These are phyloP conservation scores for Chaenogobius annularis DNA, from an alignment of 2,113 vertebrate genomes.

Conservation along the genomic window DNA sequence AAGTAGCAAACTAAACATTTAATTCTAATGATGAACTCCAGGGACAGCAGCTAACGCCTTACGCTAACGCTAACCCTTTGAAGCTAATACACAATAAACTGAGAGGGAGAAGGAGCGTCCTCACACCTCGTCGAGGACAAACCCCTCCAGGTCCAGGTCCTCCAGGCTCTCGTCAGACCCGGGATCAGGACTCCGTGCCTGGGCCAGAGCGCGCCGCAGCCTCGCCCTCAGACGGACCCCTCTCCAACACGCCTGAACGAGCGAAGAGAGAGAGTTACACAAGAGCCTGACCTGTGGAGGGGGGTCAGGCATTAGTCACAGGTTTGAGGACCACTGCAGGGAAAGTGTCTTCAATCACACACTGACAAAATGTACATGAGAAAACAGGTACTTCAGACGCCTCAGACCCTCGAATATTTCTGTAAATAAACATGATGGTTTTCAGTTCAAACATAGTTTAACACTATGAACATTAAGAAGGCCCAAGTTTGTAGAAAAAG, in stretches of 20 bases:
- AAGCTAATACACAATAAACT: not conserved
- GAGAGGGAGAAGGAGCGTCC: slow-evolving; percentile 42
- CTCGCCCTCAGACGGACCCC: slow-evolving; percentile 87
- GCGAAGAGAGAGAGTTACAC: slow-evolving; percentile 81
- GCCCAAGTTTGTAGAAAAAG: too few relatives aligned
- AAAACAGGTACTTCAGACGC: not conserved
- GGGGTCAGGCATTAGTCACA: slow-evolving; percentile 48
- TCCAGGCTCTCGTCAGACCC: slow-evolving; percentile 85
- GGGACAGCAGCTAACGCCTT: too few relatives aligned
- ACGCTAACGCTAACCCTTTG: not conserved
- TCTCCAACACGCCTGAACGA: slow-evolving; percentile 91
- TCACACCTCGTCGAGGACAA: slow-evolving; percentile 89
- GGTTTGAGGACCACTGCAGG: not conserved
- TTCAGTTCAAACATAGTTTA: too few relatives aligned
- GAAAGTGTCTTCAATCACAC: not conserved
- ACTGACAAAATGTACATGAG: not conserved
- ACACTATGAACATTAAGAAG: not conserved
- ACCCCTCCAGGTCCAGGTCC: slow-evolving; percentile 87
- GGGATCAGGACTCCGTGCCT: slow-evolving; percentile 35
- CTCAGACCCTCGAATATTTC: too few relatives aligned
- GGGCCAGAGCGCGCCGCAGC: slow-evolving; percentile 82
- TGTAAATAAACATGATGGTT: too few relatives aligned
- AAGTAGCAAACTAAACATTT: too few relatives aligned
- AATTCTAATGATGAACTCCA: too few relatives aligned
- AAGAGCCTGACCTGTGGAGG: slow-evolving; percentile 86